Conservation (phyloP, 2,113 vertebrate genomes). For the Edolisoma coerulescens region DNA sequence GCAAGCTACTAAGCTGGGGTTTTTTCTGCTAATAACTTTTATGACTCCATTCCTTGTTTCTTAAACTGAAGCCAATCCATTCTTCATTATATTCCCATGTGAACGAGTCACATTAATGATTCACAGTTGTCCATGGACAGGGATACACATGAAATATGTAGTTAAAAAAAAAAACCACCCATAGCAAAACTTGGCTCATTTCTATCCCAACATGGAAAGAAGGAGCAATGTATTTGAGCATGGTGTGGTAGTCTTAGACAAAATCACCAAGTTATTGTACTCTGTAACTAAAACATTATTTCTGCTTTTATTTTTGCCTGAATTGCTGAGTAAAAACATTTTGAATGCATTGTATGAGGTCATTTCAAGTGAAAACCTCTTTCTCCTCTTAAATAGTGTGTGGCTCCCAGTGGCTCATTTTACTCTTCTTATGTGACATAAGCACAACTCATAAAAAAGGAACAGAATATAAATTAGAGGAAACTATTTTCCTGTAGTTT, state of each 20-base stretch:
- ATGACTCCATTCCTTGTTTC: not conserved
- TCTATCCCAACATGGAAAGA: not conserved
- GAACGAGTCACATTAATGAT: not conserved
- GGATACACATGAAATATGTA: not conserved
- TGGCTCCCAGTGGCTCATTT: not conserved
- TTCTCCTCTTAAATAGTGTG: not conserved
- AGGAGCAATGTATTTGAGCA: not conserved
- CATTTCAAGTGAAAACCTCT: not conserved
- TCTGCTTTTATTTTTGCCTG: not conserved
- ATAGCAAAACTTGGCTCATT: not conserved
- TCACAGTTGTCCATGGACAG: not conserved
- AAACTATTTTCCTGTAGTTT: not conserved
- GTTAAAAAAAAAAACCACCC: accelerated
- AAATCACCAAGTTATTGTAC: not conserved
- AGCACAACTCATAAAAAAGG: not conserved
- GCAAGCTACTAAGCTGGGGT: not conserved
- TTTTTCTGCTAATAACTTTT: not conserved
- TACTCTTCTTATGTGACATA: not conserved
- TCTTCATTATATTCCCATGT: not conserved
- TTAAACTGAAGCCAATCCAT: not conserved
- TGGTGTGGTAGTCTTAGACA: not conserved
- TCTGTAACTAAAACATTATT: not conserved
- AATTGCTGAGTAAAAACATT: not conserved
- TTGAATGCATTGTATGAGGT: not conserved
- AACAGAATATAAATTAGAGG: not conserved